These are phyloP conservation scores for Antheraea assamensis DNA, from an alignment of 2,888 invertebrate species.

Conservation along the genomic window DNA sequence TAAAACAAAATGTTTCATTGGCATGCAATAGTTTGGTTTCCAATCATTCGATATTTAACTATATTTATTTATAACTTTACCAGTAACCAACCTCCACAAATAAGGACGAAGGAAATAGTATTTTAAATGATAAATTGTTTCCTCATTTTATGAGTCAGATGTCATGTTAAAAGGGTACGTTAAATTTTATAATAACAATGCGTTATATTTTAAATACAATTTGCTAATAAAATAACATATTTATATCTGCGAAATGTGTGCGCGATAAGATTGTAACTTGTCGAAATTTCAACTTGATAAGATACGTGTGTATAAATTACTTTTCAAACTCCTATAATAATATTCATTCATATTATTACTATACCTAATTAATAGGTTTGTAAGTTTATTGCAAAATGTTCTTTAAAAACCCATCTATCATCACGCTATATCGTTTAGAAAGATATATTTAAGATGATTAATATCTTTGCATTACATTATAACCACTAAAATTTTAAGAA, in stretches of 20 bases:
- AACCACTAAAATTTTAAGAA: no score
- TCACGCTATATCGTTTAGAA: no score
- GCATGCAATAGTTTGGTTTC: not conserved
- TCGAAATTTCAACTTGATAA: constrained; percentile 24
- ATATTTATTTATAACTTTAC: constrained; percentile 1
- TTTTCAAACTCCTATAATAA: constrained; percentile 3
- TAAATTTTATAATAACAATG: constrained; percentile 5
- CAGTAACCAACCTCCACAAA: not conserved
- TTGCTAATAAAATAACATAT: not conserved
- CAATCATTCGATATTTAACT: not conserved
- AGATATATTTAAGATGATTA: no score
- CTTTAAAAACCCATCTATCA: no score
- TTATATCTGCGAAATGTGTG: constrained; percentile 16
- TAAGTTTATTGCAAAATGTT: no score
- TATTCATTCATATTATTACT: not conserved
- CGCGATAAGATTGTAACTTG: constrained; percentile 21
- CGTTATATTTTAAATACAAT: constrained; percentile 1
- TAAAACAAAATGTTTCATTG: not conserved
- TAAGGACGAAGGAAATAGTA: constrained; percentile 11
- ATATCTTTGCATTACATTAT: no score
- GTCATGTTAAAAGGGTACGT: constrained; percentile 6
- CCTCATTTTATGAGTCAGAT: constrained; percentile 13
- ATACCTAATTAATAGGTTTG: no score
- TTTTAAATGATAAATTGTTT: constrained; percentile 12
- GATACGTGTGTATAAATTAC: constrained; percentile 8